Conservation (phyloP, 2,113 vertebrate species). For the Miniopterus natalensis region DNA sequence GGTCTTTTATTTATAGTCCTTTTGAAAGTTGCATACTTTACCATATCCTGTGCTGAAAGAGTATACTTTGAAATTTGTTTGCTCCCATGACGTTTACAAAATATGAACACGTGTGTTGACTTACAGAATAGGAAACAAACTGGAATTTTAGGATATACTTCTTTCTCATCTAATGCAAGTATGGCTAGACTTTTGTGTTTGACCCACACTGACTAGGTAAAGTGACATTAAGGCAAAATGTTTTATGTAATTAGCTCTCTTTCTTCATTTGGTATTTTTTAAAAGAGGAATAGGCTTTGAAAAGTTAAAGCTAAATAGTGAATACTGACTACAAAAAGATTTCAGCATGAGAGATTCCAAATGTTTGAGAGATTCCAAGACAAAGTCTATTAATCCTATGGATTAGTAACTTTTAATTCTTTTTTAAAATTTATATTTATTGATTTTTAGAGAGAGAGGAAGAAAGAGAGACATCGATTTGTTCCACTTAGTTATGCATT, state of each 20-base stretch:
- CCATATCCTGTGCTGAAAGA: neutral
- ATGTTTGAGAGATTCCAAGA: conserved; percentile 2
- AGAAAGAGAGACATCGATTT: no score
- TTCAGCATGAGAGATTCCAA: neutral
- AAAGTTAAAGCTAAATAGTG: conserved; percentile 32
- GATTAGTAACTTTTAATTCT: conserved; percentile 26
- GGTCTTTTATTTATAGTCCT: conserved; percentile 10
- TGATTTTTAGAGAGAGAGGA: no score
- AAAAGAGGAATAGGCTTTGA: conserved; percentile 1
- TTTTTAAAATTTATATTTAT: neutral
- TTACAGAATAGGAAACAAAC: neutral
- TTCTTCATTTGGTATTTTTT: neutral
- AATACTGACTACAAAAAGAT: neutral
- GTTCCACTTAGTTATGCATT: no score
- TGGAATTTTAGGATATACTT: neutral
- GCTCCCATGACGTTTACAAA: conserved; percentile 33
- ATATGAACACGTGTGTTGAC: neutral
- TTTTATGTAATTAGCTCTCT: conserved; percentile 15
- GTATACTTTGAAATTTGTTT: neutral
- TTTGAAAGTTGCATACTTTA: neutral
- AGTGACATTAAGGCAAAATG: conserved; percentile 2
- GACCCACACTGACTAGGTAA: neutral
- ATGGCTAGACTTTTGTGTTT: neutral
- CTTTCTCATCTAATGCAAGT: neutral
- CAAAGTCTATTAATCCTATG: neutral